Evolutionary conservation across 2,888 invertebrate species (phyloP).

Genomic region (Sinohyriopsis cumingii): DNA sequence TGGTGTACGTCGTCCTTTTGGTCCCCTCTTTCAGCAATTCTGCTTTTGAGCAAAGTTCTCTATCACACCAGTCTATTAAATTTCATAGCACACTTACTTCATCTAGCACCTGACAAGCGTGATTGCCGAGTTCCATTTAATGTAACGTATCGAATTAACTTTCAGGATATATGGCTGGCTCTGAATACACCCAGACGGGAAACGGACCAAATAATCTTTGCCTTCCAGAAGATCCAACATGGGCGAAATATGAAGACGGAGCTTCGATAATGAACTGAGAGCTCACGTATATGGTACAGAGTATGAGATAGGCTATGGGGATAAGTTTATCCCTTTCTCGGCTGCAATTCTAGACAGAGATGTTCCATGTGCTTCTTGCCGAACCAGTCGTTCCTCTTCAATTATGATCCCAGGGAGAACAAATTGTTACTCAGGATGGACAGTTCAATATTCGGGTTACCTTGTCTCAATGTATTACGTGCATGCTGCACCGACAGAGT

Average conservation of each 20-base stretch:
- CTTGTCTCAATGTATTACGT: conserved; percentile 4
- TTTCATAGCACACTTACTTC: too few relatives aligned
- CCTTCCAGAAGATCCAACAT: conserved; percentile 11
- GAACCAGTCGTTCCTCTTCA: not conserved
- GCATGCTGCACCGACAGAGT: conserved; percentile 1
- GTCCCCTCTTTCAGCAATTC: too few relatives aligned
- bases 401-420: conserved; percentile 11
- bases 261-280: not conserved
- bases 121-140: too few relatives aligned
- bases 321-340: not conserved
- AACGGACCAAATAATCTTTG: conserved; percentile 8
- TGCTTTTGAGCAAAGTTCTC: too few relatives aligned
- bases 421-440: conserved; percentile 14
- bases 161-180: not conserved
- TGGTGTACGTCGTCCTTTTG: too few relatives aligned
- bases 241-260: not conserved
- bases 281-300: conserved; percentile 10
- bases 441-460: conserved; percentile 10
- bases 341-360: conserved; percentile 1
- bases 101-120: too few relatives aligned
- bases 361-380: conserved; percentile 13
- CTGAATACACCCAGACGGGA: conserved; percentile 4
- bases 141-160: too few relatives aligned
- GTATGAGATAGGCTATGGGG: not conserved
- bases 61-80: too few relatives aligned